phyloP scores from a whole-genome alignment of 2,888 invertebrate genomes.

The Seira ritae region DNA sequence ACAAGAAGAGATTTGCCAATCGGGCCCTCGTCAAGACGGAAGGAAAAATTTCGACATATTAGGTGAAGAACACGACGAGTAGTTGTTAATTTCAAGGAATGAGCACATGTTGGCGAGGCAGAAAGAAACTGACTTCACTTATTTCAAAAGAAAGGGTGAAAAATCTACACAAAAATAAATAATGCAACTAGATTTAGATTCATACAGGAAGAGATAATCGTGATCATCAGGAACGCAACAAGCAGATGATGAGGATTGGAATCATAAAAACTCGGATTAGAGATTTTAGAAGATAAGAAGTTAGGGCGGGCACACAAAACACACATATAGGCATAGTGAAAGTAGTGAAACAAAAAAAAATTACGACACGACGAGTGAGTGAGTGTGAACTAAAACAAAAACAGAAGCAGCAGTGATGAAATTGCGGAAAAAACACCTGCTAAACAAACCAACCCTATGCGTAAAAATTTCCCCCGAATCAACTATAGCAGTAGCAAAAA shows the following conservation, averaged over 20 bases:
- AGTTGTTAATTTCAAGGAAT: background rate
- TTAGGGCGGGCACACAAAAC: background rate
- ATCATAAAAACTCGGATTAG: no score
- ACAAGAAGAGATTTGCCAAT: background rate
- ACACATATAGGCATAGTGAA: background rate
- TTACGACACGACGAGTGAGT: no score
- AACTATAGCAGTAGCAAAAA: no score
- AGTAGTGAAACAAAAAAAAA: background rate
- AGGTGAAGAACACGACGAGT: background rate
- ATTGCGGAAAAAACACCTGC: background rate
- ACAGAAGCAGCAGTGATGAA: slow-evolving; percentile 2
- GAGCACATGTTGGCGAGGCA: slow-evolving; percentile 18
- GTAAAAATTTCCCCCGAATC: no score
- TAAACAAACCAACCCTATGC: background rate
- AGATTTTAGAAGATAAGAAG: background rate
- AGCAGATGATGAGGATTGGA: background rate
- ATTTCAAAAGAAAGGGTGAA: background rate
- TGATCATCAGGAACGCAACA: background rate
- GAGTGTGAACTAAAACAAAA: background rate
- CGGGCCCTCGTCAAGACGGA: slow-evolving; percentile 12
- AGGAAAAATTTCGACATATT: background rate
- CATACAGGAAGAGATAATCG: slow-evolving; percentile 1
- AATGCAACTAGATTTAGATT: no score
- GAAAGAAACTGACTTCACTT: background rate
- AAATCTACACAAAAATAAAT: background rate